These are phyloP conservation scores for Polydrusus cervinus DNA, from an alignment of 2,888 invertebrate species.

Conservation along the genomic window DNA sequence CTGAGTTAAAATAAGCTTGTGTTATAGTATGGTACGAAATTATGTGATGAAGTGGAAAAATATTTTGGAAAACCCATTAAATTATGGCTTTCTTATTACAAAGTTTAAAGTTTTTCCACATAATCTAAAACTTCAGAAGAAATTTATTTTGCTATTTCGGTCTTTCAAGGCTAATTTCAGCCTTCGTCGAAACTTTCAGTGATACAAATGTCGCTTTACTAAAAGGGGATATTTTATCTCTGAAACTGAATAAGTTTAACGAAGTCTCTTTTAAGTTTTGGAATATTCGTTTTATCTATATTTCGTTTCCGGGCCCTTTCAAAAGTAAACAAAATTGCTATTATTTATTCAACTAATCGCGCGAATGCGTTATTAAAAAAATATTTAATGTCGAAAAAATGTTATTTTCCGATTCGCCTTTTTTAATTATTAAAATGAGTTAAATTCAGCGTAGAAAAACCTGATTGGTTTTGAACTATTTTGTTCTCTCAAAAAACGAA, in stretches of 20 bases:
- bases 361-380: neutral
- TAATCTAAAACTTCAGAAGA: constrained; percentile 15
- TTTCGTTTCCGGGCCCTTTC: constrained; percentile 3
- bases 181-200: neutral
- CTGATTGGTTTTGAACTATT: too few relatives aligned
- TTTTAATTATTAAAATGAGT: too few relatives aligned
- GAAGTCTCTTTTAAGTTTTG: neutral
- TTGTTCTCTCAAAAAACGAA: too few relatives aligned
- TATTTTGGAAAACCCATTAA: neutral
- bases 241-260: constrained; percentile 16
- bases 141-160: constrained; percentile 15
- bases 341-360: neutral
- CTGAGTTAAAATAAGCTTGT: too few relatives aligned
- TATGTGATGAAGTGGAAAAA: too few relatives aligned
- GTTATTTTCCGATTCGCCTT: too few relatives aligned
- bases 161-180: constrained; percentile 9
- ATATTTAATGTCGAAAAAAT: neutral
- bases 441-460: too few relatives aligned
- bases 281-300: constrained; percentile 12
- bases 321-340: neutral
- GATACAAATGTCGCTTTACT: constrained; percentile 13
- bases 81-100: neutral
- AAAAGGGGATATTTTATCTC: constrained; percentile 13
- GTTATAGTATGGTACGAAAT: too few relatives aligned
- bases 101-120: neutral